phyloP scores from a whole-genome alignment of 2,888 invertebrate species.

The Anagyrus pseudococci region DNA sequence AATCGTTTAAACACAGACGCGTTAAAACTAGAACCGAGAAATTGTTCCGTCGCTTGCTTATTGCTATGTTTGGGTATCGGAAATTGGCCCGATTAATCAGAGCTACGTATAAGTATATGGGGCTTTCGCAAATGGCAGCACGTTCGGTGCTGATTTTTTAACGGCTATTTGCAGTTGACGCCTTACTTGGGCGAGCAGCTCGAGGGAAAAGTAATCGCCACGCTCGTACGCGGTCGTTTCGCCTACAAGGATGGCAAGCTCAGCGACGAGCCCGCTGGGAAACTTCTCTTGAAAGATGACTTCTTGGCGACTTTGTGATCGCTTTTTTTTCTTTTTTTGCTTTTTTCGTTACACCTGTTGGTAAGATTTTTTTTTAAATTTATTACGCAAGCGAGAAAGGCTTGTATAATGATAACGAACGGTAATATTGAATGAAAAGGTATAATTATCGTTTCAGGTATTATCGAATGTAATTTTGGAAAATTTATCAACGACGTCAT shows the following conservation, averaged over 20 bases:
- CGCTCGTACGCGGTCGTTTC: conserved; percentile 71
- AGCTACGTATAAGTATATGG: no score
- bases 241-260: conserved; percentile 65
- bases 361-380: no score
- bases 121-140: no score
- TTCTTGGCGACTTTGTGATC: no score
- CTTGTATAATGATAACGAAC: no score
- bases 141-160: conserved; percentile 6
- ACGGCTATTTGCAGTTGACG: conserved; percentile 64
- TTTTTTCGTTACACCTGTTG: neutral
- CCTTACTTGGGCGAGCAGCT: conserved; percentile 71
- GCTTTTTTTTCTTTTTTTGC: neutral
- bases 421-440: no score
- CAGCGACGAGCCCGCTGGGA: conserved; percentile 62
- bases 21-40: neutral
- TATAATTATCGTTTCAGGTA: no score
- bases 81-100: no score
- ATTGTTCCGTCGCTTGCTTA: neutral
- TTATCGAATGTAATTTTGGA: no score
- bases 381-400: no score
- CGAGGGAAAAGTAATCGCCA: conserved; percentile 70
- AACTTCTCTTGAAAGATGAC: conserved; percentile 58
- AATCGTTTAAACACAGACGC: neutral
- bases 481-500: no score
- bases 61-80: neutral